Conservation (phyloP, 2,113 vertebrate genomes). For the Sarotherodon lohbergeri region DNA sequence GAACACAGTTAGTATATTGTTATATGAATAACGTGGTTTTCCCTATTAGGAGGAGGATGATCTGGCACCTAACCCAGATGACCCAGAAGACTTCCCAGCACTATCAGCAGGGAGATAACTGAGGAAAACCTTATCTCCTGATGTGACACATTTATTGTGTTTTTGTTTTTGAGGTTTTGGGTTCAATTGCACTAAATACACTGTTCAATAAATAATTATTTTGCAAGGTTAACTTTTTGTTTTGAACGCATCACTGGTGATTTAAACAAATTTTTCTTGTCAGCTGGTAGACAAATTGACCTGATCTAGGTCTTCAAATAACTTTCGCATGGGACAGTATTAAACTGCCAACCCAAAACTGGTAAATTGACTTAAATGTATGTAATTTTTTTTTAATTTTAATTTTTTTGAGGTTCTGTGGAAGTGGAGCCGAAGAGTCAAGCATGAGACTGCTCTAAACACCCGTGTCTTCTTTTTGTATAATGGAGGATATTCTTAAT, state of each 20-base stretch:
- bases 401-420: not conserved
- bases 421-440: not conserved
- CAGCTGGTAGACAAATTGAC: not conserved
- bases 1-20: not conserved
- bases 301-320: not conserved
- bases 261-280: not conserved
- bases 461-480: not conserved
- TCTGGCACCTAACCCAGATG: slow-evolving; percentile 85
- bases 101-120: slow-evolving; percentile 63
- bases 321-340: not conserved
- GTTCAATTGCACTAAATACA: slow-evolving; percentile 7
- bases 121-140: not conserved
- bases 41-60: slow-evolving; percentile 13
- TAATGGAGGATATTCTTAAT: not conserved
- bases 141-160: not conserved
- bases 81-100: slow-evolving; percentile 93
- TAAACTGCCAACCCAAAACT: not conserved
- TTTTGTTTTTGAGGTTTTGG: slow-evolving; percentile 32
- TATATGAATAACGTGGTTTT: not conserved
- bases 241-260: not conserved
- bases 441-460: not conserved
- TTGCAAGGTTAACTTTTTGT: slow-evolving; percentile 25
- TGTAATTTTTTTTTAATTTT: no score
- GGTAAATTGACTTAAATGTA: no score
- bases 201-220: slow-evolving; percentile 49